phyloP scores from a whole-genome alignment of 2,113 vertebrate species.

The Bettongia penicillata region DNA sequence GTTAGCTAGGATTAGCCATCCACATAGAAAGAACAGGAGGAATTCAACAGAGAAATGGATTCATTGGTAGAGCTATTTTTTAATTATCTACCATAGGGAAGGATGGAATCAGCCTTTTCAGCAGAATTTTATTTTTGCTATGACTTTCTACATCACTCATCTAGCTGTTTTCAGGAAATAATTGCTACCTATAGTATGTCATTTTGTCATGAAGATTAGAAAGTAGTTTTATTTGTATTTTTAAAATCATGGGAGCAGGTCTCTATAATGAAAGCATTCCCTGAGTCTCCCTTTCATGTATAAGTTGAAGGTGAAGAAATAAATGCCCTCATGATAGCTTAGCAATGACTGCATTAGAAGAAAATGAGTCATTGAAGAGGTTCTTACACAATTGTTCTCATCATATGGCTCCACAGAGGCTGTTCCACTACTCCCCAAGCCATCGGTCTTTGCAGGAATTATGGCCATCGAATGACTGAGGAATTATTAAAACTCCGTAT shows the following conservation, averaged over 20 bases:
- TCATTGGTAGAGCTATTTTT: neutral
- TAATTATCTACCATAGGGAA: neutral
- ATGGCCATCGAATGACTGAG: neutral
- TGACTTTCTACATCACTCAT: neutral
- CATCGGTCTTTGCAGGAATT: neutral
- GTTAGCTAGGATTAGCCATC: neutral
- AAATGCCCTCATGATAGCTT: neutral
- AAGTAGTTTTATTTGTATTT: constrained; percentile 12
- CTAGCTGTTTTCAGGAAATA: neutral
- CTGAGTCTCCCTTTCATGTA: neutral
- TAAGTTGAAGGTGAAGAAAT: neutral
- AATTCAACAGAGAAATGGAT: neutral
- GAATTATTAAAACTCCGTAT: neutral
- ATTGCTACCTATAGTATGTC: neutral
- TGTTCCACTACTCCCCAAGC: accelerated
- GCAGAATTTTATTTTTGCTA: neutral
- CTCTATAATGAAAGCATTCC: neutral
- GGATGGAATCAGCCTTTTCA: neutral
- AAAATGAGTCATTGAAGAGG: neutral
- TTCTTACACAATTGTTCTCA: neutral
- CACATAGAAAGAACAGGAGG: neutral
- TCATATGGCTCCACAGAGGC: neutral
- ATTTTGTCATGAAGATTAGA: neutral
- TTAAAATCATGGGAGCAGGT: neutral
- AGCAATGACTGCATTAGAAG: neutral